Conservation (phyloP, 2,113 vertebrate genomes). For the Chaetops frenatus region DNA sequence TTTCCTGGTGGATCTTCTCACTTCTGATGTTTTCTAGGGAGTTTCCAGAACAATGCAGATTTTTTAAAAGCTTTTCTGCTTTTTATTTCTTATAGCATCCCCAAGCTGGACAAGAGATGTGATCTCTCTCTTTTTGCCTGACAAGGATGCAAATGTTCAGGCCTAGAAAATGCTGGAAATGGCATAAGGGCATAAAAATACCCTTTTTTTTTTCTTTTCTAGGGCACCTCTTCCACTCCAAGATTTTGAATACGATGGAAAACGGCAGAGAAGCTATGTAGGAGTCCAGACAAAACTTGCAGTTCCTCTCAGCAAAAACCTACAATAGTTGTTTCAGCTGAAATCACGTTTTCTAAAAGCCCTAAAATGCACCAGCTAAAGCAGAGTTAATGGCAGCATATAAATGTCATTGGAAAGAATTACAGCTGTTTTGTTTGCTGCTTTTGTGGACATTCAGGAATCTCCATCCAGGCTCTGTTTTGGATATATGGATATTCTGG, state of each 20-base stretch:
- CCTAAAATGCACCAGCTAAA: neutral
- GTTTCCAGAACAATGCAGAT: neutral
- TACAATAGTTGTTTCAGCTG: neutral
- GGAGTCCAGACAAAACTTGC: neutral
- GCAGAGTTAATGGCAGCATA: neutral
- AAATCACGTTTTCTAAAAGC: neutral
- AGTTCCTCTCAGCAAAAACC: neutral
- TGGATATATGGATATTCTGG: neutral
- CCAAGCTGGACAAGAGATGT: neutral
- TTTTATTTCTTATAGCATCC: neutral
- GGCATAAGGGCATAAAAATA: neutral
- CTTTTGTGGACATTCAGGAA: neutral
- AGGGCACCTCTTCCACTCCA: neutral
- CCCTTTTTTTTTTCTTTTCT: neutral
- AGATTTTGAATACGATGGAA: neutral
- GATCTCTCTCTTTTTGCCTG: neutral
- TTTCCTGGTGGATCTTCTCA: slow-evolving; percentile 33
- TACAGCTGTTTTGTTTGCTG: neutral
- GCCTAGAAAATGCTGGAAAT: neutral
- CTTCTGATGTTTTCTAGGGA: neutral
- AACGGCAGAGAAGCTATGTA: neutral
- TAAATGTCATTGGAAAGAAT: neutral
- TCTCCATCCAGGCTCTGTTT: neutral
- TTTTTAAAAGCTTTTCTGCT: neutral
- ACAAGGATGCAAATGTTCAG: neutral